Evolutionary conservation across 2,888 invertebrate genomes (phyloP), one percentile per base, ranked within the genome.

Genomic region (Nomada ruficornis): DNA sequence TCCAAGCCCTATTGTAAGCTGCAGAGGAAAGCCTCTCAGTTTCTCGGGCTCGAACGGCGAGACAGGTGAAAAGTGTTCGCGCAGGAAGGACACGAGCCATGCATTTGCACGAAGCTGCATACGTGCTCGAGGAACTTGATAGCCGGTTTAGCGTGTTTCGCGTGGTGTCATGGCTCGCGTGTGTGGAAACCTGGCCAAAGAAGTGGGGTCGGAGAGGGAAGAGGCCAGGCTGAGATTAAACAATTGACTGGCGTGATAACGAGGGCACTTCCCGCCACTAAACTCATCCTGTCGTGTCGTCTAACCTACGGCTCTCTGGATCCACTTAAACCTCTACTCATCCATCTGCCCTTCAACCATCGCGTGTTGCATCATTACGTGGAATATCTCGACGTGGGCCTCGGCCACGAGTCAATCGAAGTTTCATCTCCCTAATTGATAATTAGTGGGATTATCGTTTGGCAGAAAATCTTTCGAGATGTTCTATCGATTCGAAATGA

Each of bases 221-320:
- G 84, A 72, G 79, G 80, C 80, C 76, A 84, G 86, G 87, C 65
- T 83, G 90, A 91, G 92, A 92, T 93, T 93, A 93, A 93, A 91
- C 92, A 92, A 93, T 93, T 93, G 92, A 88, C 90, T 90, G 91
- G 92, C 89, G 93, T 91, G 91, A 92, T 93, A 93, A 93, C 92
- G 93, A 93, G 92, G 91, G 89, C 93, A 93, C 92, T 93, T 93
- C 93, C 92, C 92, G 92, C 90, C 90, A 89, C 90, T 92, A 91
- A 92, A 89, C 89, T 91, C 91, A 92, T 91, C 91, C 91, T 90
- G 90, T 86, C 64, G 44, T 90, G 83, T 85, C 78, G 79, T 84
- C 83, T 84, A 83, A 85, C 84, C 83, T 83, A 72, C 83, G 79
- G 75, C 74, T 80, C 84, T 81, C 65, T 64, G 83, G 64, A 71